Conservation (phyloP, 1,140 invertebrate genomes). For the Semibalanus balanoides region DNA sequence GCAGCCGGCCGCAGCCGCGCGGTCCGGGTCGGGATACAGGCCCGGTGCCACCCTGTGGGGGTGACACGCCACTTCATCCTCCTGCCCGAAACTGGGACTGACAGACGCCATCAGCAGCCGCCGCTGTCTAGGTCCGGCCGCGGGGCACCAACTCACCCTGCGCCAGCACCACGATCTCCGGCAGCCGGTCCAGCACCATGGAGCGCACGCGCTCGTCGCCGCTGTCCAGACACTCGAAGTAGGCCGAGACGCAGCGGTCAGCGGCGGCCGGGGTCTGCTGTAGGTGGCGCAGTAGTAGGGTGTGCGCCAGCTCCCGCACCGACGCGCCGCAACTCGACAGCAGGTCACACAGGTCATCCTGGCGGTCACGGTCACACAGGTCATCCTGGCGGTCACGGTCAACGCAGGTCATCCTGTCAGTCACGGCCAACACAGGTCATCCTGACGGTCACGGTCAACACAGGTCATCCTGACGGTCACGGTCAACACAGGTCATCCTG, state of each 20-base stretch:
- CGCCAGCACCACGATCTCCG: conserved; percentile 62
- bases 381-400: no score
- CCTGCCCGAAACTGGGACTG: no score
- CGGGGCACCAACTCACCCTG: conserved; percentile 62
- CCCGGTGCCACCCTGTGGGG: no score
- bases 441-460: no score
- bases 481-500: no score
- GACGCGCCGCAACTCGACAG: conserved; percentile 12
- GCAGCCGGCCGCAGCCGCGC: no score
- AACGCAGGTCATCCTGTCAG: no score
- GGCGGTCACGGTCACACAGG: conserved; percentile 39
- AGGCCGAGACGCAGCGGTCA: conserved; percentile 47
- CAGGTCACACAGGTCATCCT: conserved; percentile 37
- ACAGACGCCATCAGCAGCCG: no score
- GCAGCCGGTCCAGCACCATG: conserved; percentile 61
- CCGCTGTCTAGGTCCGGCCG: conserved; percentile 62
- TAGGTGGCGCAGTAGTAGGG: conserved; percentile 24
- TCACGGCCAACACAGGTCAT: no score
- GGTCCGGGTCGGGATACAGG: no score
- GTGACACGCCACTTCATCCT: no score
- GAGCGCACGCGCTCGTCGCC: conserved; percentile 58
- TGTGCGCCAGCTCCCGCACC: conserved; percentile 15
- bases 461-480: no score
- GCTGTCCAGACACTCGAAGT: conserved; percentile 63
- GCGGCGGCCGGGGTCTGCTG: conserved; percentile 28